Conservation (phyloP, 2,888 invertebrate species). For the Spisula subtruncata region DNA sequence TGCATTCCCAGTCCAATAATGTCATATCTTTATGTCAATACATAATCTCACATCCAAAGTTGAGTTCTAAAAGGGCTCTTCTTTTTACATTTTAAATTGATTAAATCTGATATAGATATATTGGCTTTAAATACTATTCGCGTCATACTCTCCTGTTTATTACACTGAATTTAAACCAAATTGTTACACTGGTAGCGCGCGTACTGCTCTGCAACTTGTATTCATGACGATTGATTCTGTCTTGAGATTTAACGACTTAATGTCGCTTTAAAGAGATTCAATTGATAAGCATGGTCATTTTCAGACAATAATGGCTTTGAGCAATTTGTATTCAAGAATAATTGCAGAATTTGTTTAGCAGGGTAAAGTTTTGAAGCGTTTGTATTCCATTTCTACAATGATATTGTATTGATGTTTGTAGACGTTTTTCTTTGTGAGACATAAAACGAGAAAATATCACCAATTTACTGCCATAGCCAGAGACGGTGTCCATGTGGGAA, state of each 20-base stretch:
- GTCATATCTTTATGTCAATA: too few relatives aligned
- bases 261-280: conserved; percentile 1
- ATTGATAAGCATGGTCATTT: neutral
- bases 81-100: too few relatives aligned
- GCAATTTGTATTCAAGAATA: neutral
- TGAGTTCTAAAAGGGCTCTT: too few relatives aligned
- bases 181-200: neutral
- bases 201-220: conserved; percentile 3
- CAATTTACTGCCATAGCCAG: neutral
- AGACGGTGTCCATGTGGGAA: neutral
- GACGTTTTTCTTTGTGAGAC: neutral
- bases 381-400: neutral
- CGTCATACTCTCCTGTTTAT: too few relatives aligned
- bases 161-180: too few relatives aligned
- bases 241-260: neutral
- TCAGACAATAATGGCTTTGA: conserved; percentile 16
- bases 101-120: too few relatives aligned
- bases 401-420: neutral
- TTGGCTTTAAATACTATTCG: too few relatives aligned
- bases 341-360: neutral
- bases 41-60: too few relatives aligned
- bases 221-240: neutral
- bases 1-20: too few relatives aligned
- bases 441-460: neutral
- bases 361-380: too few relatives aligned